Conservation (phyloP, 2,797 vertebrate genomes). For the Pseudomugil gertrudae region DNA sequence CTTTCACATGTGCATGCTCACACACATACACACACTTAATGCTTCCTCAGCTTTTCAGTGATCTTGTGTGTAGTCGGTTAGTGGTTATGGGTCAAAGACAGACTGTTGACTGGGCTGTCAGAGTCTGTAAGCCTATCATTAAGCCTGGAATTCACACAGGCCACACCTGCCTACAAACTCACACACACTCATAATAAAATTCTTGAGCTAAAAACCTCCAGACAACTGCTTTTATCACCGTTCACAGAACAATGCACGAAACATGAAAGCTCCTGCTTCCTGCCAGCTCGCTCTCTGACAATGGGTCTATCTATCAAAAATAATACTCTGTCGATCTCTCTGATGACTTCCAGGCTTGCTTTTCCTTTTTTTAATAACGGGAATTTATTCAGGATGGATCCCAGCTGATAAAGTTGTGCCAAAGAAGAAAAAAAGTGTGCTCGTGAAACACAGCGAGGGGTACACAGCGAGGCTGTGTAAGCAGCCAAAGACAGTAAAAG, state of each 20-base stretch:
- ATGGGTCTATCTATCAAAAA: background rate
- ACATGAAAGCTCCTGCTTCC: constrained; percentile 21
- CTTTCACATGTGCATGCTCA: constrained; percentile 7
- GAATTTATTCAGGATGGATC: constrained; percentile 9
- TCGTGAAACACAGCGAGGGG: background rate
- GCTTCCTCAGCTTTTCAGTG: constrained; percentile 56
- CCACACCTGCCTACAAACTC: constrained; percentile 77
- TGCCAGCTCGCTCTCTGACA: constrained; percentile 8
- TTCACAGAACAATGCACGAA: constrained; percentile 51
- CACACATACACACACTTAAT: constrained; percentile 6
- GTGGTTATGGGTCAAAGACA: constrained; percentile 75
- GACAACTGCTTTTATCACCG: constrained; percentile 46
- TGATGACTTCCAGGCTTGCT: background rate
- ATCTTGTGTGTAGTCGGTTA: constrained; percentile 67
- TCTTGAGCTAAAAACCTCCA: constrained; percentile 33
- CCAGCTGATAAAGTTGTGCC: background rate
- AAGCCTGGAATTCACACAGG: constrained; percentile 79
- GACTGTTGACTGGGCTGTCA: constrained; percentile 74
- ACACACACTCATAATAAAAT: constrained; percentile 33
- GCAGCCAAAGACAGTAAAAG: background rate
- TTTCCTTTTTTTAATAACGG: background rate
- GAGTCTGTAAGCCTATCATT: constrained; percentile 79
- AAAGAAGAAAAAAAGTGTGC: background rate
- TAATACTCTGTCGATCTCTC: background rate
- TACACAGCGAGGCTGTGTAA: background rate